phyloP scores from a whole-genome alignment of 2,113 vertebrate species.

The Romanogobio albipinnatus region DNA sequence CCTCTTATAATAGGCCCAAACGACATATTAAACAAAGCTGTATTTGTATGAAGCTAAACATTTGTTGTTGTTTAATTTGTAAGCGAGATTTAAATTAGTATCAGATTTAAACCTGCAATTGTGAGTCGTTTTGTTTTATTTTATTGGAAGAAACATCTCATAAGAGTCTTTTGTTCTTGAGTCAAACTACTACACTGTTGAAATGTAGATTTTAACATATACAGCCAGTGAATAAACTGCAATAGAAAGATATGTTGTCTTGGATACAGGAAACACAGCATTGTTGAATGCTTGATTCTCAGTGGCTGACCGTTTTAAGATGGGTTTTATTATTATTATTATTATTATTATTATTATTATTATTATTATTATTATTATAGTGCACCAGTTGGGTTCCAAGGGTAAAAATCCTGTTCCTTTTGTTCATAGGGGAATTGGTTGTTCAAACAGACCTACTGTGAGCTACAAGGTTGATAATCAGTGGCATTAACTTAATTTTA shows the following conservation, averaged over 20 bases:
- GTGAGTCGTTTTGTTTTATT: background rate
- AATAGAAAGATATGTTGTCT: background rate
- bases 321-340: too few species aligned
- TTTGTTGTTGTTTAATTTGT: background rate
- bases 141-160: background rate
- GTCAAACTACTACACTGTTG: background rate
- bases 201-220: background rate
- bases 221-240: background rate
- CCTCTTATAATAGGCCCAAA: background rate
- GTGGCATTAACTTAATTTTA: too few species aligned
- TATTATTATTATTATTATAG: too few species aligned
- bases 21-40: background rate
- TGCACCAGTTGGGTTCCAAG: too few species aligned
- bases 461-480: too few species aligned
- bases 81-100: background rate
- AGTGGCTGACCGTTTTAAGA: too few species aligned
- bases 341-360: too few species aligned
- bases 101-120: background rate
- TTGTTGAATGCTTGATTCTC: too few species aligned
- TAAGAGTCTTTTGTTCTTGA: background rate
- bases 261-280: too few species aligned
- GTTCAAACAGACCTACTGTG: too few species aligned
- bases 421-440: too few species aligned
- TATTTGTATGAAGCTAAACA: background rate
- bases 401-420: too few species aligned